Evolutionary conservation across 2,113 vertebrate genomes (phyloP), one percentile per base, ranked within the genome.

Genomic region (Nesogale talazaci): DNA sequence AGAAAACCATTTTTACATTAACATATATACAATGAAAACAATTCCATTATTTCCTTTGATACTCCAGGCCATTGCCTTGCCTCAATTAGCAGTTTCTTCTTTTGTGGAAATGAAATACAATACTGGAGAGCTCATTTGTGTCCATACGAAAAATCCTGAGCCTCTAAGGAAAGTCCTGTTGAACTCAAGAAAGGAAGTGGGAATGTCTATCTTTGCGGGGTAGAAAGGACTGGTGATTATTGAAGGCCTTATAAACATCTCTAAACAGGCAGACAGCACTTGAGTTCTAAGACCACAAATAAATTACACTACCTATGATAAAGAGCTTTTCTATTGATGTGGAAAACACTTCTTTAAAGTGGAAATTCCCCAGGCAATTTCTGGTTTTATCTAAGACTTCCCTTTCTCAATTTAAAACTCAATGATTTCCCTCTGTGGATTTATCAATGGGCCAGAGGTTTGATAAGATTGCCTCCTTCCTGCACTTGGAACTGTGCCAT

Each of bases 391-490:
- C 95, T 97, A 95, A 97, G 96, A 97, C 96, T 97, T 98, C 96
- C 96, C 86, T 97, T 97, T 98, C 95, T 97, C 97, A 95, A 96
- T 95, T 98, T 97, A 97, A 97, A 97, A 94, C 90, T 96, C 97
- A 98, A 97, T 98, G 72, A 98, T 97, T 98, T 98, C 97, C 97
- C 98, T 97, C 95, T 97, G 94, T 95, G 97, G 92, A 97, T 98
- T 98, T 98, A 97, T 97, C 96, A 98, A 90, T 95, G 96, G 95
- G 76, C 91, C 88, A 97, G 92, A 96, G 94, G 90, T 95, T 95
- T 97, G 97, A 98, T 97, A 98, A 98, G 97, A 97, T 97, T 98
- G 97, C 94, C 98, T 98, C 97, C 97, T 98, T 98, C 97, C 97
- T 95, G 59, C 76, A 77, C 90, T 97, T 98, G 98, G 97, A 98